These are phyloP conservation scores for Heliconius ismenius DNA, from an alignment of 2,888 invertebrate genomes.

Conservation along the genomic window DNA sequence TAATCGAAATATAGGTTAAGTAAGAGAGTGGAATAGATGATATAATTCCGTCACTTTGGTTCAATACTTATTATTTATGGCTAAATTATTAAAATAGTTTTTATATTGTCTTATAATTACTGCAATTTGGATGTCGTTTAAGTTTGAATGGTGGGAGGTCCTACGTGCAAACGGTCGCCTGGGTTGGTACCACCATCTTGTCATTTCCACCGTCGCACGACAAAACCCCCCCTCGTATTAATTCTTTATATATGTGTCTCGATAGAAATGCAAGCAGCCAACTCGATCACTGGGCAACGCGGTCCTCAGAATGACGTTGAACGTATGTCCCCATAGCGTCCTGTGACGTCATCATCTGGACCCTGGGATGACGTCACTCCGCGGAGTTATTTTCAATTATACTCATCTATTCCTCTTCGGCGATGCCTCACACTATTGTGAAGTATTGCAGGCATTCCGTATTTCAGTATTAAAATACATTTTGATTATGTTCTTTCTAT, in stretches of 20 bases:
- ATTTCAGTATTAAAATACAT: background rate
- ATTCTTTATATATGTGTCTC: constrained; percentile 2
- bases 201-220: constrained; percentile 5
- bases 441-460: constrained; percentile 13
- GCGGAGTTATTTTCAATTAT: constrained; percentile 2
- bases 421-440: background rate
- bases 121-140: background rate
- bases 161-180: constrained; percentile 5
- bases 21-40: constrained; percentile 17
- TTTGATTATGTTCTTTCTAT: background rate
- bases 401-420: background rate
- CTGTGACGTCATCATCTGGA: background rate
- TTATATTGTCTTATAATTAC: background rate
- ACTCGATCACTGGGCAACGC: background rate
- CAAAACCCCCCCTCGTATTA: background rate
- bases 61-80: background rate
- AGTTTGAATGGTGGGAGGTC: constrained; percentile 9
- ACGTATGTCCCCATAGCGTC: constrained; percentile 11
- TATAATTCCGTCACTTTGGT: background rate
- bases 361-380: background rate
- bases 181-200: constrained; percentile 19
- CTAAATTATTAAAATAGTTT: background rate
- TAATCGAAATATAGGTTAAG: background rate
- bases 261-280: constrained; percentile 23
- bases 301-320: constrained; percentile 3